These are phyloP conservation scores for Upupa epops DNA, from an alignment of 2,113 vertebrate species.

Conservation along the genomic window DNA sequence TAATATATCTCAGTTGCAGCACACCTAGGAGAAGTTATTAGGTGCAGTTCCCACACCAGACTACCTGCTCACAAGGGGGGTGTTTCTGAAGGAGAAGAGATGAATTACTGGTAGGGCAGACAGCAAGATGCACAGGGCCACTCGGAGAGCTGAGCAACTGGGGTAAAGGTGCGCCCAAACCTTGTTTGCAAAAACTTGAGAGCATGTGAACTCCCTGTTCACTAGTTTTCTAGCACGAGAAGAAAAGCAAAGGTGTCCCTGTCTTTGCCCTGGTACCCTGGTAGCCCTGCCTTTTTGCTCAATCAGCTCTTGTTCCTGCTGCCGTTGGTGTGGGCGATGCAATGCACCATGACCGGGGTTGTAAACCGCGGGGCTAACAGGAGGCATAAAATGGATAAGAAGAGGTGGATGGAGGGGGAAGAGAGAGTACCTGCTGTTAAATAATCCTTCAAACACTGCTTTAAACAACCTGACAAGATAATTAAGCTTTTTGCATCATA, in stretches of 20 bases:
- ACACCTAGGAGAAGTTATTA: not conserved
- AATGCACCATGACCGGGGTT: not conserved
- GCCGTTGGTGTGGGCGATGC: not conserved
- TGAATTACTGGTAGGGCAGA: not conserved
- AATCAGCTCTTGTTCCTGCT: not conserved
- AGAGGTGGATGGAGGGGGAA: not conserved
- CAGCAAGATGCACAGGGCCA: not conserved
- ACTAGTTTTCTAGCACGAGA: not conserved
- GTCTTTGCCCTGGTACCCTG: not conserved
- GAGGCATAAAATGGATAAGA: not conserved
- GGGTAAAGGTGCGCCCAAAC: too few relatives aligned
- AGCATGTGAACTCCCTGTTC: not conserved
- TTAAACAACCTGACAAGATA: constrained; percentile 32
- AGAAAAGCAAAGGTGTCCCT: not conserved
- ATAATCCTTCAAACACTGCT: not conserved
- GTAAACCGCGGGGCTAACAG: constrained; percentile 37
- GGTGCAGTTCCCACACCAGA: not conserved
- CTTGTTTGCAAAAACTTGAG: not conserved
- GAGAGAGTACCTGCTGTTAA: constrained; percentile 14
- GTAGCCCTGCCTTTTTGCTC: not conserved
- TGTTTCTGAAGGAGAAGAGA: not conserved
- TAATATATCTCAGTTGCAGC: not conserved
- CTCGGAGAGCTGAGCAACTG: too few relatives aligned
- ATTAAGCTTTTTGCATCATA: constrained; percentile 38
- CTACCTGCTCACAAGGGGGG: not conserved